These are phyloP conservation scores for Coelinius sp. DNA, from an alignment of 2,888 invertebrate genomes.

Conservation along the genomic window DNA sequence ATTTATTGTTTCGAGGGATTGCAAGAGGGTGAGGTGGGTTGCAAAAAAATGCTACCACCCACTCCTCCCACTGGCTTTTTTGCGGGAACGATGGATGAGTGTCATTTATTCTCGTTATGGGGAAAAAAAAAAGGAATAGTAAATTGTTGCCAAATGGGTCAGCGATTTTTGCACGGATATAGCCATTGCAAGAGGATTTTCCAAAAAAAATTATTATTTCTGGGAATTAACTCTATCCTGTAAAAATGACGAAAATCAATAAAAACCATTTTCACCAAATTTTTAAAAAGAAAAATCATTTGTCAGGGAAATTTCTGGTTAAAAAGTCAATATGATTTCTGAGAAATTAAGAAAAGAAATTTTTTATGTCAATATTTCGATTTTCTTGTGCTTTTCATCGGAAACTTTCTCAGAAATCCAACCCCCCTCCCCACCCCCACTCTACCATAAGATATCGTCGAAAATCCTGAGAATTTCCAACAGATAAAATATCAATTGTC, in stretches of 20 bases:
- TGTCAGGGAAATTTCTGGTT: no score
- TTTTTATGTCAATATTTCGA: no score
- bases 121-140: constrained; percentile 28
- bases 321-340: no score
- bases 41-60: constrained; percentile 35
- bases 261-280: not conserved
- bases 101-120: constrained; percentile 21
- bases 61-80: constrained; percentile 22
- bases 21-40: not conserved
- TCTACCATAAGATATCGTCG: no score
- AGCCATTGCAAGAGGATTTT: not conserved
- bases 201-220: not conserved
- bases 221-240: not conserved
- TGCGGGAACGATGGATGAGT: not conserved
- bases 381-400: no score
- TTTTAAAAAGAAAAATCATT: no score
- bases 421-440: no score
- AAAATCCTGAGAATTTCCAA: no score
- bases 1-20: constrained; percentile 48
- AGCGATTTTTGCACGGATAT: constrained; percentile 17
- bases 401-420: no score
- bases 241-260: not conserved
- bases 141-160: constrained; percentile 23
- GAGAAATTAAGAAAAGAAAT: no score
- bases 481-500: not conserved